These are phyloP conservation scores for Andrena flavipes DNA, from an alignment of 2,888 invertebrate species.

Conservation along the genomic window DNA sequence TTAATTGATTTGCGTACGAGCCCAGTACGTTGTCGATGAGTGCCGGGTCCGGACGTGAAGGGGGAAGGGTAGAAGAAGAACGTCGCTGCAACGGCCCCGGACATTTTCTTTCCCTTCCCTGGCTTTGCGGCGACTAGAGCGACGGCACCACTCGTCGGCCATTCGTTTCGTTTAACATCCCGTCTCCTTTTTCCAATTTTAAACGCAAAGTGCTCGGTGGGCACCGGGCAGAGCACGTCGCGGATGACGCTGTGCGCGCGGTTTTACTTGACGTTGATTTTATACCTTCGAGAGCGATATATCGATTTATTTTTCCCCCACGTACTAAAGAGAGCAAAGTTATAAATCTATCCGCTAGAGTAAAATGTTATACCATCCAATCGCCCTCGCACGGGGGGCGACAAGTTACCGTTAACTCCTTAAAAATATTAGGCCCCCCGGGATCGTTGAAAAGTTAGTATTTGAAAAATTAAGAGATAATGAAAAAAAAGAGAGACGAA, in stretches of 20 bases:
- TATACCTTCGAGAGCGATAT: slow-evolving; percentile 22
- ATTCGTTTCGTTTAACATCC: slow-evolving; percentile 32
- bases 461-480: slow-evolving; percentile 33
- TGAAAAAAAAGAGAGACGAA: slow-evolving; percentile 10
- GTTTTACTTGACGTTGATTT: slow-evolving; percentile 18
- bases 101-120: slow-evolving; percentile 28
- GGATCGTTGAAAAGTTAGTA: slow-evolving; percentile 47
- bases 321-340: slow-evolving; percentile 27
- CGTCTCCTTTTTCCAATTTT: slow-evolving; percentile 23
- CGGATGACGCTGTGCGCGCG: slow-evolving; percentile 25
- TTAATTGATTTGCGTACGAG: slow-evolving; percentile 67
- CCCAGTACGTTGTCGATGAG: slow-evolving; percentile 59
- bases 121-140: slow-evolving; percentile 35
- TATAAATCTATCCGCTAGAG: slow-evolving; percentile 46
- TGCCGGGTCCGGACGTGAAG: slow-evolving; percentile 61
- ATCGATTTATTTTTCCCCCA: slow-evolving; percentile 16
- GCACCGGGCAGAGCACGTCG: slow-evolving; percentile 14
- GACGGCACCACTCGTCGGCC: slow-evolving; percentile 51
- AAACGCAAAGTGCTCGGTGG: slow-evolving; percentile 30
- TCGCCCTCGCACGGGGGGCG: slow-evolving; percentile 36
- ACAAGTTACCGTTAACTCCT: slow-evolving; percentile 53
- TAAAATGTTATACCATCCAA: slow-evolving; percentile 55
- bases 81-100: slow-evolving; percentile 46
- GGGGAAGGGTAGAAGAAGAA: slow-evolving; percentile 53
- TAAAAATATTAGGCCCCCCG: slow-evolving; percentile 39